Percentiles rank a stretch among this genome's conserved stretches.
These are phyloP conservation scores for Lucilia cuprina DNA, from an alignment of 1,140 invertebrate genomes.

Conservation along the genomic window DNA sequence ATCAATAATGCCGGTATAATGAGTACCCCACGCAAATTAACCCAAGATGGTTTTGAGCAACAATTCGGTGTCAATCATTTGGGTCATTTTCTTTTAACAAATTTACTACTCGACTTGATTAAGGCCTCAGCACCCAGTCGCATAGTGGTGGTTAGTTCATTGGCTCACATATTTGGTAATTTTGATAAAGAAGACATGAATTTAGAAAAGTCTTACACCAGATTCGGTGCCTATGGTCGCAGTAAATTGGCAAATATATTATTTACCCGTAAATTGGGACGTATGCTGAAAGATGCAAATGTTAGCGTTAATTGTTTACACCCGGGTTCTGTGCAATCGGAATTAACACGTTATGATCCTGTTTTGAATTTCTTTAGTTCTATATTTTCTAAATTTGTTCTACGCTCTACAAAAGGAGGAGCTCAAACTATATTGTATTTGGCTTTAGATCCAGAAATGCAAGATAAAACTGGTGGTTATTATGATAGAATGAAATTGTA, in stretches of 20 bases:
- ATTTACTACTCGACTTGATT: constrained; percentile 78
- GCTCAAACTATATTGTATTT: constrained; percentile 75
- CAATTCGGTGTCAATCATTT: constrained; percentile 84
- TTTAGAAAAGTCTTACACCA: constrained; percentile 71
- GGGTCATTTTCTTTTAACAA: constrained; percentile 86
- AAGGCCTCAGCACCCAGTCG: constrained; percentile 70
- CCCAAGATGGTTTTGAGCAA: constrained; percentile 84
- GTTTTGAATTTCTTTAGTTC: background rate
- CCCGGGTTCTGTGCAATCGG: constrained; percentile 84
- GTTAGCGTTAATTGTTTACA: constrained; percentile 83
- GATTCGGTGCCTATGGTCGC: constrained; percentile 75
- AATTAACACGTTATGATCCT: constrained; percentile 68
- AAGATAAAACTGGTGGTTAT: constrained; percentile 68
- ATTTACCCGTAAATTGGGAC: constrained; percentile 79
- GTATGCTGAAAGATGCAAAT: constrained; percentile 72
- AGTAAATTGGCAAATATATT: constrained; percentile 88
- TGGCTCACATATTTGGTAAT: constrained; percentile 71
- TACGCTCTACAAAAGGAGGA: constrained; percentile 73
- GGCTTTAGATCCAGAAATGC: constrained; percentile 72
- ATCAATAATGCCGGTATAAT: constrained; percentile 92
- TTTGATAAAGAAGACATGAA: constrained; percentile 80
- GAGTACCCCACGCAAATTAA: constrained; percentile 71
- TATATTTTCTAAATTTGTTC: constrained; percentile 67
- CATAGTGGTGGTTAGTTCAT: constrained; percentile 79
- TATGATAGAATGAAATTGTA: constrained; percentile 67